A percentile compares a stretch with the other conserved stretches of the same genome.
Evolutionary conservation across 2,797 vertebrate genomes (phyloP).

Genomic region (Perodicticus potto): DNA sequence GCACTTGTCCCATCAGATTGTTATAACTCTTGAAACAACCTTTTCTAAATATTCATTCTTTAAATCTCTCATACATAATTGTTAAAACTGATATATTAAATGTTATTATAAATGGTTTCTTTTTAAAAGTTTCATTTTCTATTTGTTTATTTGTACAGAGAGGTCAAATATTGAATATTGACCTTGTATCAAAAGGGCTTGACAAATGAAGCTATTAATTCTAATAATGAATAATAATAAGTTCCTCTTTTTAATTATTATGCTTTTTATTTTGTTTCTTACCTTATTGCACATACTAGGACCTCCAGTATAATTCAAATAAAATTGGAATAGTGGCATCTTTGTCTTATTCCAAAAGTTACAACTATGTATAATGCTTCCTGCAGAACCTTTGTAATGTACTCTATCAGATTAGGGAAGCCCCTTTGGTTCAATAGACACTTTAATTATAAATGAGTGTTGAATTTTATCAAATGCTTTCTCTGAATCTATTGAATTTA

Average conservation of each 20-base stretch:
- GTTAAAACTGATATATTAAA: background rate
- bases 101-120: background rate
- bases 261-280: constrained; percentile 53
- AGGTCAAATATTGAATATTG: background rate
- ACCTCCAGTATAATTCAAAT: background rate
- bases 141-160: constrained; percentile 16
- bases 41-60: constrained; percentile 20
- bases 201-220: constrained; percentile 58
- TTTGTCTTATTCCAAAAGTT: background rate
- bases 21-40: constrained; percentile 26
- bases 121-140: constrained; percentile 20
- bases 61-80: background rate
- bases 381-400: background rate
- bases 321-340: background rate
- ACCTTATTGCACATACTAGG: background rate
- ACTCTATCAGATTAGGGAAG: background rate
- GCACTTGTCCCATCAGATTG: background rate
- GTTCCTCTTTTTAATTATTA: background rate
- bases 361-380: background rate
- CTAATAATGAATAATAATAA: background rate
- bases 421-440: background rate
- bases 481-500: constrained; percentile 45
- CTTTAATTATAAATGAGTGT: background rate
- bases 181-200: background rate
- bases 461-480: constrained; percentile 18